These are phyloP conservation scores for Rotaria socialis DNA, from an alignment of 2,888 invertebrate species.

Conservation along the genomic window DNA sequence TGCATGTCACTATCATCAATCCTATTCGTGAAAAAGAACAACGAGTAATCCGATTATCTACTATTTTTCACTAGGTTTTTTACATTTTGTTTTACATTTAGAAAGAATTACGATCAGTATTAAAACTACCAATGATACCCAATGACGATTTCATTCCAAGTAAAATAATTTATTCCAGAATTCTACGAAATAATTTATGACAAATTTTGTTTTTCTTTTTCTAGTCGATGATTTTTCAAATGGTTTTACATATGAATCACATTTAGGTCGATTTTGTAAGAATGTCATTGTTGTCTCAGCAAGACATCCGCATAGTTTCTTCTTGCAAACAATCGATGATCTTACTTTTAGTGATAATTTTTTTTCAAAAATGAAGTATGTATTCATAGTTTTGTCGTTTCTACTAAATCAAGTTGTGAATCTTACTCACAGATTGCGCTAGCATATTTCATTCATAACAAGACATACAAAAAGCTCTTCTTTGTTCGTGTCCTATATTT, in stretches of 20 bases:
- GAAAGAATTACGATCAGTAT: neutral
- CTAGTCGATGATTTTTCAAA: neutral
- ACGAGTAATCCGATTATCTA: neutral
- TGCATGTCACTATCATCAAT: neutral
- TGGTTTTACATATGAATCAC: neutral
- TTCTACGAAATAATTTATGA: neutral
- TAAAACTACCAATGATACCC: neutral
- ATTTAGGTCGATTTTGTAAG: neutral
- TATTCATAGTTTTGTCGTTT: neutral
- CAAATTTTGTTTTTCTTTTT: neutral
- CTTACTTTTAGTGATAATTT: neutral
- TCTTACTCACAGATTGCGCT: too few species aligned
- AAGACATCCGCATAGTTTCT: slow-evolving; percentile 14
- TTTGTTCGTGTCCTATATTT: neutral
- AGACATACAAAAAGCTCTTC: too few species aligned
- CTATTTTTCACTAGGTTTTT: neutral
- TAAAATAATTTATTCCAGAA: neutral
- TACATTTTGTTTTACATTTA: neutral
- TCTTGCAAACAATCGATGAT: neutral
- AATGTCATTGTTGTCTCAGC: slow-evolving; percentile 1
- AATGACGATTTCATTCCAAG: neutral
- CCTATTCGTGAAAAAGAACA: neutral
- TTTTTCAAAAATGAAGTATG: slow-evolving; percentile 10
- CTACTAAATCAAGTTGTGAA: too few species aligned
- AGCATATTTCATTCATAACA: too few species aligned